These are phyloP conservation scores for Arctopsyche grandis DNA, from an alignment of 1,140 invertebrate species.

Conservation along the genomic window DNA sequence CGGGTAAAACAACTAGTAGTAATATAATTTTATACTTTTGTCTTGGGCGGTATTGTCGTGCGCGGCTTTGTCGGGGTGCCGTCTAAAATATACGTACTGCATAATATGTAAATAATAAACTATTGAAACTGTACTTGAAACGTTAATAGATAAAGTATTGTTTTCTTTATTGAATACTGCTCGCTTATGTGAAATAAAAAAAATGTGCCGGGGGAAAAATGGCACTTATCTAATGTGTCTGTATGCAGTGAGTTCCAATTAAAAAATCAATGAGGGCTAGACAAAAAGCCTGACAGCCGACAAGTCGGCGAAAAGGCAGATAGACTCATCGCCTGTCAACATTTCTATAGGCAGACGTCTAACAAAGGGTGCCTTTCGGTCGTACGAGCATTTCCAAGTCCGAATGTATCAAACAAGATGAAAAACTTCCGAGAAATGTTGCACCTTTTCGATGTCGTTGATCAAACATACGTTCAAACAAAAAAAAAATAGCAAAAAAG, in stretches of 20 bases:
- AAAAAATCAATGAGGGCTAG: conserved; percentile 2
- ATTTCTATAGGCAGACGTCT: not conserved
- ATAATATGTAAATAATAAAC: too few relatives aligned
- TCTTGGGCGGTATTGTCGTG: too few relatives aligned
- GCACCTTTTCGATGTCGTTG: not conserved
- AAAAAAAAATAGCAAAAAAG: too few relatives aligned
- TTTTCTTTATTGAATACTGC: too few relatives aligned
- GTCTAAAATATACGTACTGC: too few relatives aligned
- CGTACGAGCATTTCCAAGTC: not conserved
- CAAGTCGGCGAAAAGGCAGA: not conserved
- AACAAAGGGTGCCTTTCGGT: conserved; percentile 16
- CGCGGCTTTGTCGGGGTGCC: too few relatives aligned
- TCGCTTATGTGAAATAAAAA: too few relatives aligned
- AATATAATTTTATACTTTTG: too few relatives aligned
- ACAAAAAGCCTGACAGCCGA: conserved; percentile 12
- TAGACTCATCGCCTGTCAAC: conserved; percentile 3
- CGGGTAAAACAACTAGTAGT: too few relatives aligned
- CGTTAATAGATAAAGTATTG: too few relatives aligned
- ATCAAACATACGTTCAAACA: too few relatives aligned
- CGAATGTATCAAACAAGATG: not conserved
- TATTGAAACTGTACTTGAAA: too few relatives aligned
- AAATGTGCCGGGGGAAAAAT: not conserved
- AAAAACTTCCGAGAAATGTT: not conserved
- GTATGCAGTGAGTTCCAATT: not conserved
- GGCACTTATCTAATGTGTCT: not conserved